These are phyloP conservation scores for Rhorus exstirpatorius DNA, from an alignment of 2,888 invertebrate genomes.

Conservation along the genomic window DNA sequence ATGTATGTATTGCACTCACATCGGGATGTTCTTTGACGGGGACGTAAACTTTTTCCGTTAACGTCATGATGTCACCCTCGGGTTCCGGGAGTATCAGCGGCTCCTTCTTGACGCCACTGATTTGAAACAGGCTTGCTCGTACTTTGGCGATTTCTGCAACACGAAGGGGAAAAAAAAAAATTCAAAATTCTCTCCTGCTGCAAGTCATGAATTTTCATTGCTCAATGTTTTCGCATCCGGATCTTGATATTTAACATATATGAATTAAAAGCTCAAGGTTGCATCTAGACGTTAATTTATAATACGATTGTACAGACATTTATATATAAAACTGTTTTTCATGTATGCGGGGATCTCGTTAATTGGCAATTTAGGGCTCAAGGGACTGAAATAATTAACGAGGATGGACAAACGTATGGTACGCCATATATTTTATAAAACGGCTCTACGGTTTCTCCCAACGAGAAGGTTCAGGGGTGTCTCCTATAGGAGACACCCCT, in stretches of 20 bases:
- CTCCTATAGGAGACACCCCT: too few species aligned
- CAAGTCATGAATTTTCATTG: background rate
- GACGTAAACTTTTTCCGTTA: constrained; percentile 99
- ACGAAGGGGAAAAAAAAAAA: constrained; percentile 55
- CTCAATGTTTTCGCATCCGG: background rate
- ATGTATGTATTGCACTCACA: constrained; percentile 90
- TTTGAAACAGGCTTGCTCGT: constrained; percentile 98
- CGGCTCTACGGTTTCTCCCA: constrained; percentile 12
- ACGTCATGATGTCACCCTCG: constrained; percentile 95
- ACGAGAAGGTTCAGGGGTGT: constrained; percentile 3
- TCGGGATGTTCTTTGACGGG: constrained; percentile 99
- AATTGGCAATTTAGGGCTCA: constrained; percentile 68
- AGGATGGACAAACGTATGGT: constrained; percentile 65
- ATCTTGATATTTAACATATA: too few species aligned
- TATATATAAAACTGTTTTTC: background rate
- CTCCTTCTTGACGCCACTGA: constrained; percentile 98
- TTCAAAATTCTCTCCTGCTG: too few species aligned
- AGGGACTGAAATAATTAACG: constrained; percentile 70
- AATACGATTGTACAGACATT: too few species aligned
- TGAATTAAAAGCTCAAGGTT: constrained; percentile 56
- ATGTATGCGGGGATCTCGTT: constrained; percentile 58
- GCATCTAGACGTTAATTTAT: too few species aligned
- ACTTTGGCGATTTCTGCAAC: constrained; percentile 98
- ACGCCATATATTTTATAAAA: background rate
- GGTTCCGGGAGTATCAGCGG: constrained; percentile 96